A percentile compares a stretch with the other conserved stretches of the same genome.
phyloP scores from a whole-genome alignment of 1,140 invertebrate genomes.

The Paraescarpia echinospica region DNA sequence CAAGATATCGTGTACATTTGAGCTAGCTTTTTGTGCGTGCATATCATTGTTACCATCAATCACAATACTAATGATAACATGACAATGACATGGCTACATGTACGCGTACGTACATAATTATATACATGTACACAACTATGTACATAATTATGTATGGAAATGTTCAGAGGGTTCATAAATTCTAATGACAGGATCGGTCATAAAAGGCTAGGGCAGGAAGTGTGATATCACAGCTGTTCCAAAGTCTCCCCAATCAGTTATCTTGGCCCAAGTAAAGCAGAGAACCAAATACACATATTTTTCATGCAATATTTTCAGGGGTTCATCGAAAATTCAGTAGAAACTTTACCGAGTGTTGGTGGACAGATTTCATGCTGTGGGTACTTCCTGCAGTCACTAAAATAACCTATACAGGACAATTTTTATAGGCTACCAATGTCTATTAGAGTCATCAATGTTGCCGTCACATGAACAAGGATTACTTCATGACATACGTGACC shows the following conservation, averaged over 20 bases:
- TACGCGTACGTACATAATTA: background rate
- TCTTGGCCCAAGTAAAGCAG: too few species aligned
- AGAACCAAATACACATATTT: too few species aligned
- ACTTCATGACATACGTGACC: background rate
- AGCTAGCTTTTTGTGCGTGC: background rate
- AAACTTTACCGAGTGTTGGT: background rate
- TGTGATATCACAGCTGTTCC: too few species aligned
- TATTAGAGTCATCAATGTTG: background rate
- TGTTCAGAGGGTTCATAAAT: background rate
- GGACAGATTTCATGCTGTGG: background rate
- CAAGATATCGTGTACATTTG: background rate
- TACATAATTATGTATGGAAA: background rate
- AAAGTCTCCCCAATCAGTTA: too few species aligned
- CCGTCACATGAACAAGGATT: background rate
- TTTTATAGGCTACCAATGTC: background rate
- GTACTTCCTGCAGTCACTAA: background rate
- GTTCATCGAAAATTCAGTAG: background rate
- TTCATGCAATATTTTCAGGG: too few species aligned
- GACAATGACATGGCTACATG: background rate
- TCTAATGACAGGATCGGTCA: background rate
- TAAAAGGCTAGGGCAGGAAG: background rate
- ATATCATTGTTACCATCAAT: background rate
- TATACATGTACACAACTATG: background rate
- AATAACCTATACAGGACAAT: background rate
- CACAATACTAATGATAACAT: background rate